A percentile compares a stretch with the other conserved stretches of the same genome.
Conservation (phyloP, 2,888 invertebrate genomes). For the Carpatolechia fugitivella region DNA sequence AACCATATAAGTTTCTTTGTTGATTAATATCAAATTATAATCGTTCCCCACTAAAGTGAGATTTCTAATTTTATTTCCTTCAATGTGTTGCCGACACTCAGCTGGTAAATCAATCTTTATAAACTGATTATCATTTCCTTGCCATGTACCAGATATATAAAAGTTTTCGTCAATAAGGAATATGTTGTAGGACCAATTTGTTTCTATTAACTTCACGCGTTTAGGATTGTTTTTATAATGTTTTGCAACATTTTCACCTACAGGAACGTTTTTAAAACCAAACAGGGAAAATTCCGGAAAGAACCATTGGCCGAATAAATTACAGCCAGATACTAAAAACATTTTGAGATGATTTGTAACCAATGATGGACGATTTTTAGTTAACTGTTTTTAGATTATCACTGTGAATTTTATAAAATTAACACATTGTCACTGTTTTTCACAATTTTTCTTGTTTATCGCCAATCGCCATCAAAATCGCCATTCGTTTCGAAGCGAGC, state of each 20-base stretch:
- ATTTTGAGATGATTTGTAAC: conserved; percentile 17
- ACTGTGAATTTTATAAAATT: no score
- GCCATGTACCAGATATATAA: conserved; percentile 54
- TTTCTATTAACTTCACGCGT: conserved; percentile 35
- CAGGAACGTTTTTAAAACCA: conserved; percentile 37
- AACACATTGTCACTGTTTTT: no score
- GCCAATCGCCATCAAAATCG: no score
- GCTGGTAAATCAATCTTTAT: conserved; percentile 42
- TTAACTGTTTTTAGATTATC: no score
- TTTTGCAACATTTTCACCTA: conserved; percentile 19
- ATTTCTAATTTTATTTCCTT: neutral
- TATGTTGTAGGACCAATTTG: conserved; percentile 68
- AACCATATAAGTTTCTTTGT: conserved; percentile 35
- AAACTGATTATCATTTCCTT: conserved; percentile 41
- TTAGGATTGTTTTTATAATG: conserved; percentile 4
- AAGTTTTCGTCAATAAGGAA: conserved; percentile 39
- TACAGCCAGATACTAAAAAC: conserved; percentile 56
- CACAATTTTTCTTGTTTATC: no score
- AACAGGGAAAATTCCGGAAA: conserved; percentile 35
- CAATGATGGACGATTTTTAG: no score
- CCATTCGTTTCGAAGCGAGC: no score
- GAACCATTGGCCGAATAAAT: conserved; percentile 69
- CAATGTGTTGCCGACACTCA: conserved; percentile 29
- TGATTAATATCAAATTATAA: conserved; percentile 43
- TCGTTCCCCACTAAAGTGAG: conserved; percentile 54